Percentiles rank a stretch among this genome's conserved stretches.
Evolutionary conservation across 1,140 invertebrate genomes (phyloP).

Genomic region (Eumaeus atala): DNA sequence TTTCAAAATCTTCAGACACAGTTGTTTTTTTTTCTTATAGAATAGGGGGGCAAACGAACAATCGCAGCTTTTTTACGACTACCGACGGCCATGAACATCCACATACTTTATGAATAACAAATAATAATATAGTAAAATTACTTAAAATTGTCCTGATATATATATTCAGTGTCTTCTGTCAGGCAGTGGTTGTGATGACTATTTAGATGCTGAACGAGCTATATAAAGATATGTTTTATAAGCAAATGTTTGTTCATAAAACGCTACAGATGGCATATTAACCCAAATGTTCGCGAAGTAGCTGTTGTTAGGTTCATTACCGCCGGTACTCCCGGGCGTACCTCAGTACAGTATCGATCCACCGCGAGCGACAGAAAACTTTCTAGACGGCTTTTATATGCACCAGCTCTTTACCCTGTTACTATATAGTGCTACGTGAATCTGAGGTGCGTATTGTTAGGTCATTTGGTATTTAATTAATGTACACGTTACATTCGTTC

Average conservation of each 20-base stretch:
- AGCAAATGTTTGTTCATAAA: neutral
- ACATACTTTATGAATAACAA: no score
- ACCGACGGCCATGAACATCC: no score
- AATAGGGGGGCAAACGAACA: no score
- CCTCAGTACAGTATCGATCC: slow-evolving; percentile 63
- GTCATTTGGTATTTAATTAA: slow-evolving; percentile 29
- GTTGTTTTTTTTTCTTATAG: no score
- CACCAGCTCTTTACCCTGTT: slow-evolving; percentile 59
- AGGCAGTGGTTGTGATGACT: no score
- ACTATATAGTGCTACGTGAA: slow-evolving; percentile 50
- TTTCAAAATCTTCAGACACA: no score
- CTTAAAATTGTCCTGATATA: neutral
- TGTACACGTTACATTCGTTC: neutral
- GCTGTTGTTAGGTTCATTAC: slow-evolving; percentile 54
- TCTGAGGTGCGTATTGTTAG: slow-evolving; percentile 40
- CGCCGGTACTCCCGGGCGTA: slow-evolving; percentile 45
- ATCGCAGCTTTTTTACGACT: no score
- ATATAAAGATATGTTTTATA: neutral
- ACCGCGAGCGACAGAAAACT: slow-evolving; percentile 69
- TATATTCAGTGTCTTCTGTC: neutral
- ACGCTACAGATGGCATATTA: slow-evolving; percentile 58
- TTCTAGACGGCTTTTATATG: slow-evolving; percentile 76
- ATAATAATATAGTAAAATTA: no score
- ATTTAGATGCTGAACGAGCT: no score
- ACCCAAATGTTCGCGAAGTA: slow-evolving; percentile 61